Conservation (phyloP, 2,888 invertebrate genomes). For the Pristionchus exspectatus region DNA sequence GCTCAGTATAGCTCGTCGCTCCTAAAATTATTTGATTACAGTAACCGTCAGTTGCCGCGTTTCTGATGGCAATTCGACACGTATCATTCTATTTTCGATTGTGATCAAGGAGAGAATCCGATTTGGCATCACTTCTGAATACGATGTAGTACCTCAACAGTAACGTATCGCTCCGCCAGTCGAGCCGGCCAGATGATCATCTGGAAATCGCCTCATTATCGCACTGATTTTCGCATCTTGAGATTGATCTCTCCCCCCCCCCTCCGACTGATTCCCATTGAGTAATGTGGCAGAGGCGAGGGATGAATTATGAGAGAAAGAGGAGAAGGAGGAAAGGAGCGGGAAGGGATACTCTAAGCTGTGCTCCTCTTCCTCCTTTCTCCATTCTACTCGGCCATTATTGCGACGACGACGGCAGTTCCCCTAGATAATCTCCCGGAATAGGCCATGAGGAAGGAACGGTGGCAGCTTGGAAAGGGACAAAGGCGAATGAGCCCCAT, state of each 20-base stretch:
- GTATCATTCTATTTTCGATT: neutral
- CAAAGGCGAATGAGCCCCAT: neutral
- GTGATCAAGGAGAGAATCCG: neutral
- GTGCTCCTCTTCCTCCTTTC: neutral
- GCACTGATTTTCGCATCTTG: neutral
- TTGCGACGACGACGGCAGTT: neutral
- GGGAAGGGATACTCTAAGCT: conserved; percentile 3
- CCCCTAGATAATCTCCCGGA: conserved; percentile 6
- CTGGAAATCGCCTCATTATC: conserved; percentile 59
- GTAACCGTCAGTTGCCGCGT: neutral
- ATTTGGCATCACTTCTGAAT: neutral
- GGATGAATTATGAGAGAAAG: conserved; percentile 36
- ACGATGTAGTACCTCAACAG: conserved; percentile 57
- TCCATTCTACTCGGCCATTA: neutral
- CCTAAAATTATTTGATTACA: conserved; percentile 50
- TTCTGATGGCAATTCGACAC: neutral
- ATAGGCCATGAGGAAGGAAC: neutral
- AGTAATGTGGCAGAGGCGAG: neutral
- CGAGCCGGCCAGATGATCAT: conserved; percentile 78
- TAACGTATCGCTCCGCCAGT: conserved; percentile 76
- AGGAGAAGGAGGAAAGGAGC: neutral
- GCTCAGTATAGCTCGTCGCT: conserved; percentile 71
- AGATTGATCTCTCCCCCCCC: neutral
- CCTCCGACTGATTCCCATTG: conserved; percentile 9
- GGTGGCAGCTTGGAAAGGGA: neutral